phyloP scores from a whole-genome alignment of 2,888 invertebrate genomes.

The Beris chalybata region DNA sequence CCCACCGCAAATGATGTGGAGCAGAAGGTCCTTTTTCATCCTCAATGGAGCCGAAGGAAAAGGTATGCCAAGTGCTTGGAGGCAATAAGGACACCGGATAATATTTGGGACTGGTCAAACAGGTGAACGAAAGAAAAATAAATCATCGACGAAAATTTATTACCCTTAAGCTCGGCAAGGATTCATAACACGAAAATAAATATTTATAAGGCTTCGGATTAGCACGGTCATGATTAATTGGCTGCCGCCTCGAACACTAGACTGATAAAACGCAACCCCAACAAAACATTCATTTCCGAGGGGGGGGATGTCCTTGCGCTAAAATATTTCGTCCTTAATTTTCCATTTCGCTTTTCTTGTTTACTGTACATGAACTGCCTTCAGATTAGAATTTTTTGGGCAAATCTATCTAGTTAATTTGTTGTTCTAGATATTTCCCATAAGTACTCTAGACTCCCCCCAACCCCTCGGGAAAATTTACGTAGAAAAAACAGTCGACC shows the following conservation, averaged over 20 bases:
- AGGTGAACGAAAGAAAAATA: constrained; percentile 27
- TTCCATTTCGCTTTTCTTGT: too few relatives aligned
- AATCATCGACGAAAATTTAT: constrained; percentile 30
- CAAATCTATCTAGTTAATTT: too few relatives aligned
- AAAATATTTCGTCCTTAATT: not conserved
- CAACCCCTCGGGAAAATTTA: too few relatives aligned
- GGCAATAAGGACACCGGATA: not conserved
- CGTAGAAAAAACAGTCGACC: too few relatives aligned
- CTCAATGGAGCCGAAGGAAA: constrained; percentile 7
- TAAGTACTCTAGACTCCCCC: too few relatives aligned
- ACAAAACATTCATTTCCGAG: not conserved
- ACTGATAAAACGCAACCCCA: constrained; percentile 8
- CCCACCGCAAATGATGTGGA: not conserved
- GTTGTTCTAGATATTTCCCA: too few relatives aligned
- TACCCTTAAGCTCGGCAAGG: constrained; percentile 20
- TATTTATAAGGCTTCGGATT: constrained; percentile 30
- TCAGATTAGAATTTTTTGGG: too few relatives aligned
- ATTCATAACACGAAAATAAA: constrained; percentile 33
- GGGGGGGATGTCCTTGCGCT: not conserved
- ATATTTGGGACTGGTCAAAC: constrained; percentile 25
- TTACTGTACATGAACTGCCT: too few relatives aligned
- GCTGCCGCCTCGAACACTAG: not conserved
- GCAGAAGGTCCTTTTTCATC: constrained; percentile 17
- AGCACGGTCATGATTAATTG: constrained; percentile 31
- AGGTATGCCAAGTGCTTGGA: not conserved